Conservation (phyloP, 2,113 vertebrate genomes). For the Apteryx mantelli region DNA sequence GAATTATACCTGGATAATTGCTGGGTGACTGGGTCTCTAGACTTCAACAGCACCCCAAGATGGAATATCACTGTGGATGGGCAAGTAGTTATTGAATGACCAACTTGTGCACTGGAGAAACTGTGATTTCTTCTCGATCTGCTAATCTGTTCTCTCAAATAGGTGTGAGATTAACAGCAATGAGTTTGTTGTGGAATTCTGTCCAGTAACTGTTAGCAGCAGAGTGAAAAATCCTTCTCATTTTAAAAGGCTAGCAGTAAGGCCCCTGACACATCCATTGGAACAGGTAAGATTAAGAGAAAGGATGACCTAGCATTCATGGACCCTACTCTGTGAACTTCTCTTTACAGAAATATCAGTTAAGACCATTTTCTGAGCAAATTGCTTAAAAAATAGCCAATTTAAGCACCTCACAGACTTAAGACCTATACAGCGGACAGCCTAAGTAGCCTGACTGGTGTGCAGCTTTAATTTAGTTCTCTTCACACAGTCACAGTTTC, state of each 20-base stretch:
- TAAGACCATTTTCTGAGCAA: not conserved
- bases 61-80: slow-evolving; percentile 37
- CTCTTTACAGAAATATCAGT: not conserved
- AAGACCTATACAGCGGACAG: not conserved
- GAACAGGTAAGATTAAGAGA: slow-evolving; percentile 2
- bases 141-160: not conserved
- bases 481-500: not conserved
- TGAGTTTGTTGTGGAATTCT: slow-evolving; percentile 12
- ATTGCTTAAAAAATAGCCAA: not conserved
- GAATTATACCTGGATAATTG: slow-evolving; percentile 47
- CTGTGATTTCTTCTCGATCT: not conserved
- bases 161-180: slow-evolving; percentile 25
- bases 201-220: not conserved
- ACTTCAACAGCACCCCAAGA: not conserved
- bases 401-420: not conserved
- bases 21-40: slow-evolving; percentile 31
- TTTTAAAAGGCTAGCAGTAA: slow-evolving; percentile 52
- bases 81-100: slow-evolving; percentile 17
- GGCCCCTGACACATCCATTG: not conserved
- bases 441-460: not conserved
- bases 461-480: not conserved
- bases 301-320: not conserved
- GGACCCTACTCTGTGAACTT: not conserved
- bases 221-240: slow-evolving; percentile 27
- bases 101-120: not conserved